Conservation (phyloP, 2,797 vertebrate genomes). For the Melanogrammus aeglefinus region DNA sequence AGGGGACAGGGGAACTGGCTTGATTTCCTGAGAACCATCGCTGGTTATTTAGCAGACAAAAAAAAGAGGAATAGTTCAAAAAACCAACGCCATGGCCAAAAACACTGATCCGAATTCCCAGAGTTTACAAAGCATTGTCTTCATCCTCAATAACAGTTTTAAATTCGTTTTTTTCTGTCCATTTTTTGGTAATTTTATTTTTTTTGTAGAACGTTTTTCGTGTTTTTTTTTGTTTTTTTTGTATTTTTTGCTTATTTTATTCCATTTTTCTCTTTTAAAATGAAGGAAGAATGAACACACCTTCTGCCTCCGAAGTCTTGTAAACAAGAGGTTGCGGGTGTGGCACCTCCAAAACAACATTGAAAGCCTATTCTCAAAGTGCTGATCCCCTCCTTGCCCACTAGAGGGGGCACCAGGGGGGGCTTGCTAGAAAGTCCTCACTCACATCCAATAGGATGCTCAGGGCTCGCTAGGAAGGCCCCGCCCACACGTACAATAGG, state of each 20-base stretch:
- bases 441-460: conserved; percentile 35
- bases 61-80: conserved; percentile 84
- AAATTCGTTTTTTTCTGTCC: conserved; percentile 47
- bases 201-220: conserved; percentile 39
- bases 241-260: conserved; percentile 41
- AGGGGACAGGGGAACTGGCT: conserved; percentile 82
- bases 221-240: conserved; percentile 54
- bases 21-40: conserved; percentile 99
- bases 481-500: neutral
- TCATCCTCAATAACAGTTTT: conserved; percentile 77
- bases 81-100: conserved; percentile 85
- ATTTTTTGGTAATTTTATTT: conserved; percentile 43
- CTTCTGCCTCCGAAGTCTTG: conserved; percentile 88
- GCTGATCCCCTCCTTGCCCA: conserved; percentile 86
- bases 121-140: conserved; percentile 97
- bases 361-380: conserved; percentile 98
- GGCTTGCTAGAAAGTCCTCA: conserved; percentile 67
- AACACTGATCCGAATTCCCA: conserved; percentile 78
- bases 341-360: conserved; percentile 91
- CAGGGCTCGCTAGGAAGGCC: conserved; percentile 29
- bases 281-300: conserved; percentile 98
- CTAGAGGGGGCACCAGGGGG: conserved; percentile 46
- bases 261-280: conserved; percentile 80
- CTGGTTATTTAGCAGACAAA: conserved; percentile 94
- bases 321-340: conserved; percentile 94